Base-by-base conservation (phyloP, 35 echinoderm and acorn worm species). In the Apostichopus japonicus region DNA sequence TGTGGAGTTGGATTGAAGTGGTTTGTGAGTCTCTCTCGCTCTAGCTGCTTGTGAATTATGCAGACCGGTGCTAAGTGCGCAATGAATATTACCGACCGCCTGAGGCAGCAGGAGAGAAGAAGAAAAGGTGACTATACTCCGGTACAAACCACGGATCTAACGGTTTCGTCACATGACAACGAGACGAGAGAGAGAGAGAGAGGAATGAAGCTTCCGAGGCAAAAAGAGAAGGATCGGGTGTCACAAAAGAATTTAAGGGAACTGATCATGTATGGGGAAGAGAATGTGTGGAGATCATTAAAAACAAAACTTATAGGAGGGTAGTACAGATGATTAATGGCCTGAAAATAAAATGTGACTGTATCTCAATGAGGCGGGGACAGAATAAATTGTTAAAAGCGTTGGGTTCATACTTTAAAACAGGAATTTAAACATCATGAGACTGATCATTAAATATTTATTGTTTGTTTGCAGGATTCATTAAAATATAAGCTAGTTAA, bases 51-150 rank as follows among this genome's bases (percentile, higher is more conserved):
- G 78, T 80, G 78, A 80, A 80, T 80, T 17, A 80, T 80, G 78
- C 51, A 80, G 27, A 53, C 10, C 25, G 3, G 78, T 84, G 81
- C 53, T 84, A 59, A 84, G 81, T 58, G 16, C 8, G 56, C 79
- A 58, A 84, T 84, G 81, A 84, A 84, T 84, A 84, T 84, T 84
- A 84, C 81, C 53, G 8, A 57, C 17, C 8, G 81, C 81, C 81
- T 84, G 53, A 84, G 81, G 81, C 21, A 75, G 71, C 14, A 75
- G 22, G 7, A 75, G 71, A 23, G 7, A 23, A 75, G 17, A 75
- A 75, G n/a, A 75, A 7, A 23, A 23, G 22, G 14, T 21, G 71
- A 75, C 6, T 67, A 44, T 11, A 61, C 57, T 61, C 5, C 57
- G 33, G 33, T 61, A 61, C 57, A 23, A 75, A 19, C 21, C 6